Conservation (phyloP, 2,113 vertebrate genomes). For the Marcusenius ussheri region DNA sequence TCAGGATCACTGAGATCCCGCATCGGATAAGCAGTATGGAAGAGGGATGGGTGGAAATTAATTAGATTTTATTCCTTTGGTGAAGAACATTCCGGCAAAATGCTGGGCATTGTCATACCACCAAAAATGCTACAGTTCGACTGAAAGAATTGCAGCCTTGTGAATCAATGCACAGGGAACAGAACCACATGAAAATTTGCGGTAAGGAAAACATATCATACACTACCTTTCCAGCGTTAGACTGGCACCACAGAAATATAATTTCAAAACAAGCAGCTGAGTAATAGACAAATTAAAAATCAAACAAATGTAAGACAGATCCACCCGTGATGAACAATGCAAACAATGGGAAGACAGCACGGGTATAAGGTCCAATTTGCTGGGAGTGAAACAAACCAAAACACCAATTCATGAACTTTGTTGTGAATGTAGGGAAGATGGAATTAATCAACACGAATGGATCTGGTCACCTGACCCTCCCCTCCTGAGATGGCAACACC, state of each 20-base stretch:
- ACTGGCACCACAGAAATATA: background rate
- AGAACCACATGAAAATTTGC: background rate
- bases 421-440: background rate
- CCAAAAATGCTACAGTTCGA: background rate
- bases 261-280: background rate
- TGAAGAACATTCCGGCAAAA: background rate
- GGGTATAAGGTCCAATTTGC: background rate
- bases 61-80: background rate
- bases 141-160: background rate
- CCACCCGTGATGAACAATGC: background rate
- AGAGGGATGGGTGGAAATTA: background rate
- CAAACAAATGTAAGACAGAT: background rate
- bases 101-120: background rate
- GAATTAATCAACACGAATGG: background rate
- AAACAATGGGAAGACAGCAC: background rate
- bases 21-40: background rate
- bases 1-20: background rate
- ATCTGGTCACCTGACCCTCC: background rate
- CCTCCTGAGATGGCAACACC: background rate
- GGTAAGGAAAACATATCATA: background rate
- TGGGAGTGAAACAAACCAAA: background rate
- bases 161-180: background rate
- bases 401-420: background rate
- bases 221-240: background rate
- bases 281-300: background rate